Evolutionary conservation across 2,113 vertebrate species (phyloP).

Genomic region (Cheirogaleus medius): DNA sequence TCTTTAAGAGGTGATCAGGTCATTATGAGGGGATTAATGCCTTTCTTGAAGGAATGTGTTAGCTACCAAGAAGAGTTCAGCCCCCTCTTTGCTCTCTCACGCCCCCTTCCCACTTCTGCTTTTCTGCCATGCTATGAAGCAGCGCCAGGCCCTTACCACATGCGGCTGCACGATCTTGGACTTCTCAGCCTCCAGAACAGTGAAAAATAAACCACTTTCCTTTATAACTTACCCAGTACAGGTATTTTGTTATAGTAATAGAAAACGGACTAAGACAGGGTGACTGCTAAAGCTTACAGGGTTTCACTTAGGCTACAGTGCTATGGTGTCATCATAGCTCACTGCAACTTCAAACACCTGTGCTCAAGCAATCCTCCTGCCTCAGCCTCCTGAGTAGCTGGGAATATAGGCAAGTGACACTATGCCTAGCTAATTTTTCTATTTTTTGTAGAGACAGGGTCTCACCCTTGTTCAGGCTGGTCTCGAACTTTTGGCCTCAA

Average conservation of each 20-base stretch:
- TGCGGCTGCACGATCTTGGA: neutral
- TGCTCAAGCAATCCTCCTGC: too few species aligned
- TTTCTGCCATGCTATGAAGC: neutral
- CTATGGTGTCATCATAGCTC: too few species aligned
- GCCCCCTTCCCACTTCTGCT: neutral
- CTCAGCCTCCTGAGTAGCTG: too few species aligned
- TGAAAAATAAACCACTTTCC: neutral
- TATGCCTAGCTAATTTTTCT: too few species aligned
- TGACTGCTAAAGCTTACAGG: too few species aligned
- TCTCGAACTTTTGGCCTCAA: too few species aligned
- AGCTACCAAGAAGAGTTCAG: neutral
- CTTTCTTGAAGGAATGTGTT: neutral
- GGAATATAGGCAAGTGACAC: too few species aligned
- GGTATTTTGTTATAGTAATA: neutral
- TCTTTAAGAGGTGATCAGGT: neutral
- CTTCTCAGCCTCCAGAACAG: neutral
- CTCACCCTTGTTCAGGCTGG: too few species aligned
- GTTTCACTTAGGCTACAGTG: too few species aligned
- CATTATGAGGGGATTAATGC: neutral
- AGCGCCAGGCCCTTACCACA: neutral
- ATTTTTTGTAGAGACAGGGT: too few species aligned
- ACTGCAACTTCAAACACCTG: too few species aligned
- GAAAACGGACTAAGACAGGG: fast-evolving
- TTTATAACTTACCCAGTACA: neutral
- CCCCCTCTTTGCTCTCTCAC: neutral